phyloP scores from a whole-genome alignment of 2,797 vertebrate genomes.

The Coregonus ussuriensis region DNA sequence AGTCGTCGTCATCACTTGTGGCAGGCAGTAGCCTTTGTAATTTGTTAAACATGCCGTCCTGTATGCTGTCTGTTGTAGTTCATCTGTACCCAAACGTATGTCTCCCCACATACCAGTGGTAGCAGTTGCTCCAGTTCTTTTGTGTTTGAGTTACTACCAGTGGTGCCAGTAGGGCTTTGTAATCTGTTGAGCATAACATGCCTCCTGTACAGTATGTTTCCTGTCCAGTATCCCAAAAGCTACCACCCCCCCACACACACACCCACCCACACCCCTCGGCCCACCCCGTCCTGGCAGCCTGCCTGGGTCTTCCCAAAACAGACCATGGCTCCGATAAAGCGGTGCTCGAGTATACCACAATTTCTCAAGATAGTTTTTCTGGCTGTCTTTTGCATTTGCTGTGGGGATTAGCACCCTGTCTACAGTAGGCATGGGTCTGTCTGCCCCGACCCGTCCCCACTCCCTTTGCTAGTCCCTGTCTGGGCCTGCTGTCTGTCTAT shows the following conservation, averaged over 20 bases:
- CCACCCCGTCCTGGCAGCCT: not conserved
- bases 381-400: conserved; percentile 56
- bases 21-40: too few species aligned
- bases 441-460: not conserved
- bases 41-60: too few species aligned
- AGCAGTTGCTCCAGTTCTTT: too few species aligned
- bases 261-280: not conserved
- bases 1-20: too few species aligned
- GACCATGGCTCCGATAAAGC: conserved; percentile 29
- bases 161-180: not conserved
- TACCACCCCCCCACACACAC: not conserved
- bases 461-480: conserved; percentile 11
- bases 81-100: too few species aligned
- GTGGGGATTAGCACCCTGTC: conserved; percentile 60
- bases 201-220: too few species aligned
- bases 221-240: not conserved
- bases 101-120: too few species aligned
- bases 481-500: not conserved
- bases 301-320: conserved; percentile 13
- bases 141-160: too few species aligned
- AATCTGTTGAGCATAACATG: not conserved
- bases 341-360: conserved; percentile 35
- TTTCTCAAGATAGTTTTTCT: conserved; percentile 50
- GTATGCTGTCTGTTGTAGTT: too few species aligned
- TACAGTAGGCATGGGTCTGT: conserved; percentile 5